These are phyloP conservation scores for Agraylea sexmaculata DNA, from an alignment of 1,140 invertebrate species.

Conservation along the genomic window DNA sequence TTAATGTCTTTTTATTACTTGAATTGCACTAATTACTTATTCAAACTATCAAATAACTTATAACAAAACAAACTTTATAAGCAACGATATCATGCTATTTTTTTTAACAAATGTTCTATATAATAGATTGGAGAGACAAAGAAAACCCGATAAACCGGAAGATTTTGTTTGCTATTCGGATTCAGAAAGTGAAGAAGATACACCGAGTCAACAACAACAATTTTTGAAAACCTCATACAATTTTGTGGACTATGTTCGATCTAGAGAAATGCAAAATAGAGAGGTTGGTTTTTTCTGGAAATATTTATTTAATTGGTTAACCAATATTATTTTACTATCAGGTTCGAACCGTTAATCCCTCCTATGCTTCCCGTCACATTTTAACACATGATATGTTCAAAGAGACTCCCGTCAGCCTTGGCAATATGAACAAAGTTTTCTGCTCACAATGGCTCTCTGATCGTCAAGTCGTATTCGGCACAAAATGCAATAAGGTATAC, in stretches of 20 bases:
- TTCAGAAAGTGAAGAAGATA: conserved; percentile 72
- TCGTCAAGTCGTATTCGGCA: conserved; percentile 88
- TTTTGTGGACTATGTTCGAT: conserved; percentile 72
- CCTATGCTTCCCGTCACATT: conserved; percentile 75
- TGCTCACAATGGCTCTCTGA: conserved; percentile 93
- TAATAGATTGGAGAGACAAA: conserved; percentile 50
- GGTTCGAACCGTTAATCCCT: conserved; percentile 54
- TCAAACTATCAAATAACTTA: conserved; percentile 2
- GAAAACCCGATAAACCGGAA: conserved; percentile 76
- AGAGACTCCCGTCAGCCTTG: conserved; percentile 68
- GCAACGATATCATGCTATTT: conserved; percentile 8
- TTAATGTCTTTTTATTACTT: conserved; percentile 4
- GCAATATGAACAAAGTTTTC: conserved; percentile 91
- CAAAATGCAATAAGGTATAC: conserved; percentile 89
- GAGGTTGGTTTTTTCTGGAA: conserved; percentile 38
- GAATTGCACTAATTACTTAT: conserved; percentile 3
- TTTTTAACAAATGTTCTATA: conserved; percentile 2
- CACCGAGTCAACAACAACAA: conserved; percentile 52
- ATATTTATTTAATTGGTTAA: not conserved
- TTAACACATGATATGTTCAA: conserved; percentile 79
- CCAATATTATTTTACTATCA: conserved; percentile 22
- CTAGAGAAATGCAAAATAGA: conserved; percentile 56
- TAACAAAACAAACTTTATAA: not conserved
- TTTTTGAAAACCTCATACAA: conserved; percentile 70
- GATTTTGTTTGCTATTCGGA: conserved; percentile 81